Conservation (phyloP, 2,888 invertebrate genomes). For the Deroplatys truncata region DNA sequence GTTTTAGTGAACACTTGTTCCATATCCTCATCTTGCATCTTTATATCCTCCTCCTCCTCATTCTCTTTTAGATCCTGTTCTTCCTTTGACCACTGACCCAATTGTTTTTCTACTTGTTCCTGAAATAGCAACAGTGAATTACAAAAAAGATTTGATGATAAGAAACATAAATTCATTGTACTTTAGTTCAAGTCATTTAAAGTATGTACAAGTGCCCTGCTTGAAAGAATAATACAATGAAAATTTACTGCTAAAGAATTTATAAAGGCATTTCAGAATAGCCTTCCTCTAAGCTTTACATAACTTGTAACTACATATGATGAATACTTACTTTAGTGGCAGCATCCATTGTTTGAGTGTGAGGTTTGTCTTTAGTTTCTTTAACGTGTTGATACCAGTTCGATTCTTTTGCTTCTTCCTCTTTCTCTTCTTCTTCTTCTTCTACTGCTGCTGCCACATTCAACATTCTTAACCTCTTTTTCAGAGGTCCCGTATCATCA, state of each 20-base stretch:
- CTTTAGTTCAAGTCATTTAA: too few species aligned
- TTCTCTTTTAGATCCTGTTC: conserved; percentile 55
- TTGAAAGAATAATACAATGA: too few species aligned
- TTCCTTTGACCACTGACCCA: conserved; percentile 60
- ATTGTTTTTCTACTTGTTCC: conserved; percentile 74
- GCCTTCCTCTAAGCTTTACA: too few species aligned
- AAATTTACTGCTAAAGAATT: too few species aligned
- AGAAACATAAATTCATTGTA: too few species aligned
- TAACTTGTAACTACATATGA: not conserved
- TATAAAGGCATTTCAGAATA: too few species aligned
- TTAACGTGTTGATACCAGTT: conserved; percentile 82
- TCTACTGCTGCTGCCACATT: conserved; percentile 49
- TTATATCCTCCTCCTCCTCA: conserved; percentile 50
- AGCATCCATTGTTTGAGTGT: conserved; percentile 58
- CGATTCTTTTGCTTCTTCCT: conserved; percentile 41
- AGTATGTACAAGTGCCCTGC: too few species aligned
- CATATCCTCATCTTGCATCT: conserved; percentile 38
- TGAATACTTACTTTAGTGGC: conserved; percentile 47
- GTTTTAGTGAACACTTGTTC: conserved; percentile 59
- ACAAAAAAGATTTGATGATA: too few species aligned
- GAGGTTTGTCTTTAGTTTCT: conserved; percentile 63
- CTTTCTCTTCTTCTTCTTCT: conserved; percentile 42
- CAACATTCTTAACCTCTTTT: conserved; percentile 57
- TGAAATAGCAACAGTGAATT: conserved; percentile 41
- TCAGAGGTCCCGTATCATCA: conserved; percentile 58